These are phyloP conservation scores for Criorhina ranunculi DNA, from an alignment of 2,888 invertebrate genomes.

Conservation along the genomic window DNA sequence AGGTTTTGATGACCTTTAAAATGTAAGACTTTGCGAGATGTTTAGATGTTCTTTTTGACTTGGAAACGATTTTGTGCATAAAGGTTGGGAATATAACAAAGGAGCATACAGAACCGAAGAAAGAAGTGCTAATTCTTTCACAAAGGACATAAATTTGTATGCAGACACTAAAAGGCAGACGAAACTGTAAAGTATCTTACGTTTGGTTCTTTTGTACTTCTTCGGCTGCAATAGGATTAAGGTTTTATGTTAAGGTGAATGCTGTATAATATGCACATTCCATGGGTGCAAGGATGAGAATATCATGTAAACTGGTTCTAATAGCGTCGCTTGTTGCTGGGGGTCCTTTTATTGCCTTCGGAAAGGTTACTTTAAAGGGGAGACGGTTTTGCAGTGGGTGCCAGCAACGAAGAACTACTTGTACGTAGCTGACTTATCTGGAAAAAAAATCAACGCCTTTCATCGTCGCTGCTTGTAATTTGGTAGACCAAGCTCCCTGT, in stretches of 20 bases:
- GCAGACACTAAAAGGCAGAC: conserved; percentile 32
- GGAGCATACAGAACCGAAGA: neutral
- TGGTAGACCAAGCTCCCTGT: no score
- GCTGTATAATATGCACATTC: neutral
- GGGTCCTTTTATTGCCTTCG: no score
- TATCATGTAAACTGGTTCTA: neutral
- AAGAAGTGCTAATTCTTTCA: conserved; percentile 29
- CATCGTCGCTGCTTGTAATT: no score
- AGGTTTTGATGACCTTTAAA: conserved; percentile 36
- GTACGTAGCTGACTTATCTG: no score
- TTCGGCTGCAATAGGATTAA: conserved; percentile 11
- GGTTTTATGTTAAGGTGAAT: neutral
- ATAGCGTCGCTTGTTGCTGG: neutral
- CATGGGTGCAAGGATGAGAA: neutral
- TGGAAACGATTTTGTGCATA: neutral
- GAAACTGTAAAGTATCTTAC: neutral
- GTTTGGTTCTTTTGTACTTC: conserved; percentile 12
- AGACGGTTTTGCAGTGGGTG: no score
- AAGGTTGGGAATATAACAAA: neutral
- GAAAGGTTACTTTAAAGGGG: neutral
- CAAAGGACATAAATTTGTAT: conserved; percentile 59
- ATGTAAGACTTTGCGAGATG: no score
- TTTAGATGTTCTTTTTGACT: no score
- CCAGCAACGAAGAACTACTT: no score
- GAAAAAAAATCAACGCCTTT: no score